Evolutionary conservation across 2,113 vertebrate genomes (phyloP), one percentile per base, ranked within the genome.

Genomic region (Pomatorhinus ruficollis): DNA sequence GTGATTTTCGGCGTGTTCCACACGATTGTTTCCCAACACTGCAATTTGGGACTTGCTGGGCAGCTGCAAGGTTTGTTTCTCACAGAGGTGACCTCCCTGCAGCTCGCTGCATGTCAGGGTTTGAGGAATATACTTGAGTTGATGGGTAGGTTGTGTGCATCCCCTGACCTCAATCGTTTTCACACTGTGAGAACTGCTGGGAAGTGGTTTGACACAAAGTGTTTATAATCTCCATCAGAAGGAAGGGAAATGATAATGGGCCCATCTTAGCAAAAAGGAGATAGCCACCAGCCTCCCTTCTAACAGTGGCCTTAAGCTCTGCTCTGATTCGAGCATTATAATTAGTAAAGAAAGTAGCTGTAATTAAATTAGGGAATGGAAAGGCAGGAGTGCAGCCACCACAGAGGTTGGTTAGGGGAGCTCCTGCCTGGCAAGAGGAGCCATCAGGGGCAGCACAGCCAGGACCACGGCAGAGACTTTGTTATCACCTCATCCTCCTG

Each of bases 111-210:
- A 23, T 96, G 97, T 97, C 98, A 97, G 74, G 20, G 88, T 79
- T 87, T 97, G 98, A 98, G 95, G 95, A 96, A 97, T 98, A 96
- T 96, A 94, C 94, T 49, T 5, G 83, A 93, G 68, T 45, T 98
- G 98, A 97, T 97, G 98, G 98, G 97, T 96, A 95, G 97, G 97
- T 97, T 97, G 97, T 95, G 97, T 93, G 97, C 96, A 97, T 98
- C 96, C 92, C 88, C 91, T 98, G 98, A 98, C 98, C 98, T 97
- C 98, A 94, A 97, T 97, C 83, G 95, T 96, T 97, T 89, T 98
- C 97, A 97, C 63, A 92, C 70, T 37, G 97, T 35, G 96, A 79
- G 72, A 97, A 92, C 97, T 96, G 97, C 97, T 66, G 91, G 96
- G 96, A 91, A 78, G 92, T 83, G 95, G 88, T 89, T 96, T 97